These are phyloP conservation scores for Eupithecia centaureata DNA, from an alignment of 2,888 invertebrate species.

Conservation along the genomic window DNA sequence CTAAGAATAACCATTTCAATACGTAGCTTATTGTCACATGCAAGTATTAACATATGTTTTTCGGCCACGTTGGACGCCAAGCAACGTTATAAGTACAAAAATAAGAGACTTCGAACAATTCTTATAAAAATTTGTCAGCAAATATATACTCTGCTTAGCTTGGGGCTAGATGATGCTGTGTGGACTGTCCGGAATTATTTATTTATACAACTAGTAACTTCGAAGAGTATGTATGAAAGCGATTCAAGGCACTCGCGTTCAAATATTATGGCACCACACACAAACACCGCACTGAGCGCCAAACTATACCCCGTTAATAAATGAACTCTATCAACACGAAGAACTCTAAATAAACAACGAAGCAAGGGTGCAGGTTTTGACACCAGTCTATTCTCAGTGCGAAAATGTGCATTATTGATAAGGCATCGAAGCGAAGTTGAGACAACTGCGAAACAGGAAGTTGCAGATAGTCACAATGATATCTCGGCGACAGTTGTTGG, in stretches of 20 bases:
- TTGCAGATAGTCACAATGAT: constrained; percentile 33
- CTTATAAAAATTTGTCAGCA: not conserved
- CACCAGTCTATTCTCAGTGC: constrained; percentile 31
- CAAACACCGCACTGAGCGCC: not conserved
- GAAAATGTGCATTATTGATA: constrained; percentile 43
- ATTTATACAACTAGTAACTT: not conserved
- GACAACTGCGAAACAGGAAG: constrained; percentile 34
- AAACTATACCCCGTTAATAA: constrained; percentile 14
- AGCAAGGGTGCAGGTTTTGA: constrained; percentile 19
- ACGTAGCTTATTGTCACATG: not conserved
- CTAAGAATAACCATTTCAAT: not conserved
- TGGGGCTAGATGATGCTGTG: too few relatives aligned
- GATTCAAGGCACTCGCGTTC: not conserved
- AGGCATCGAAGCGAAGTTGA: constrained; percentile 35
- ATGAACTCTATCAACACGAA: constrained; percentile 9
- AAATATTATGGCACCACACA: not conserved
- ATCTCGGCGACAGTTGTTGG: constrained; percentile 33
- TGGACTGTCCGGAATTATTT: too few relatives aligned
- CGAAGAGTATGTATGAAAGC: not conserved
- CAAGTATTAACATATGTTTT: not conserved
- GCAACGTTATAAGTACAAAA: not conserved
- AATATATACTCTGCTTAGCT: too few relatives aligned
- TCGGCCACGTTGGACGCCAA: not conserved
- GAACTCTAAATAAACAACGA: constrained; percentile 33
- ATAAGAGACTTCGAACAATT: not conserved